These are phyloP conservation scores for Brachionus angularis DNA, from an alignment of 1,140 invertebrate species.

Conservation along the genomic window DNA sequence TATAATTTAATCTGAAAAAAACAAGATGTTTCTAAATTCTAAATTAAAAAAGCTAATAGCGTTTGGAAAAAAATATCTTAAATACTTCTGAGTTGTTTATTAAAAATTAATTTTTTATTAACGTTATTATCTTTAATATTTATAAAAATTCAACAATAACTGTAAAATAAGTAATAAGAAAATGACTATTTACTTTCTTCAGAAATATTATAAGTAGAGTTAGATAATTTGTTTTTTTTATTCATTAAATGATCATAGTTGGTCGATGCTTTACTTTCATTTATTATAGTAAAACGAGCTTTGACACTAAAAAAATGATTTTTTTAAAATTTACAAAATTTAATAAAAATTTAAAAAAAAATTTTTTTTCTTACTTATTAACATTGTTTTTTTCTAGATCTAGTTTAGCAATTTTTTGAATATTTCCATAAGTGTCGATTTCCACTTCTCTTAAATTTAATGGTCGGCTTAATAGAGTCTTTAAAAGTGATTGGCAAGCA, in stretches of 20 bases:
- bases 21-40: no score
- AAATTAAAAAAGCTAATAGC: no score
- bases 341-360: conserved; percentile 7
- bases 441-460: conserved; percentile 22
- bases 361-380: conserved; percentile 4
- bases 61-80: no score
- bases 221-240: neutral
- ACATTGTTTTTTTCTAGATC: conserved; percentile 6
- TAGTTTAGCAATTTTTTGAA: conserved; percentile 10
- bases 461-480: conserved; percentile 25
- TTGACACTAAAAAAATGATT: conserved; percentile 19
- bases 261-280: neutral
- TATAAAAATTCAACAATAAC: no score
- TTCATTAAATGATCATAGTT: neutral
- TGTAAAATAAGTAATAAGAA: no score
- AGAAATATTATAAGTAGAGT: neutral
- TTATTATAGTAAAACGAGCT: conserved; percentile 18
- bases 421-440: conserved; percentile 35
- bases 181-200: conserved; percentile 17
- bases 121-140: no score
- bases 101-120: no score
- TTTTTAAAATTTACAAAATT: neutral
- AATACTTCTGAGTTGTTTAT: no score
- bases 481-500: conserved; percentile 30
- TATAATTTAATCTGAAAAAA: no score